These are phyloP conservation scores for Drosophila lutescens DNA, from an alignment of 2,888 invertebrate species.

Conservation along the genomic window DNA sequence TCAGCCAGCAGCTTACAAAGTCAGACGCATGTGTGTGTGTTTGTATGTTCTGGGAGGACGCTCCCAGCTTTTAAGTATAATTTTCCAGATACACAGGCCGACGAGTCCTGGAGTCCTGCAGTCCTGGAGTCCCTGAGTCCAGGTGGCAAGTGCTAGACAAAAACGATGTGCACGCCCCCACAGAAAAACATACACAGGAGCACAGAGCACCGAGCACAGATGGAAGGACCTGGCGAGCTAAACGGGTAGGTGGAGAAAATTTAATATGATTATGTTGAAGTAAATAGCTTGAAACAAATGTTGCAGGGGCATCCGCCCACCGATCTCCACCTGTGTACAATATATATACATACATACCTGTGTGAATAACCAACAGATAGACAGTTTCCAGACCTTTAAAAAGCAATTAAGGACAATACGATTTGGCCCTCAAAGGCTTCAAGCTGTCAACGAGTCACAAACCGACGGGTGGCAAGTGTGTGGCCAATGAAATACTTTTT, in stretches of 20 bases:
- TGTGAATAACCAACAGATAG: constrained; percentile 14
- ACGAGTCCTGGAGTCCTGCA: background rate
- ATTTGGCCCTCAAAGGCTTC: constrained; percentile 41
- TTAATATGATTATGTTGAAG: constrained; percentile 79
- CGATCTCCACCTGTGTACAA: constrained; percentile 7
- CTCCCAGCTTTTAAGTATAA: constrained; percentile 78
- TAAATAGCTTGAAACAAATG: constrained; percentile 80
- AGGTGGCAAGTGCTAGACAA: constrained; percentile 75
- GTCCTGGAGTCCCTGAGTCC: constrained; percentile 46
- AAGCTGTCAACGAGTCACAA: constrained; percentile 52
- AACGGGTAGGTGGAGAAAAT: constrained; percentile 75
- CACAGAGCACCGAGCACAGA: constrained; percentile 41
- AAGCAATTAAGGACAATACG: constrained; percentile 66
- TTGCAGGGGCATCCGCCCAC: constrained; percentile 60
- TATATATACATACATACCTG: background rate
- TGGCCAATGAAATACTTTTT: constrained; percentile 26
- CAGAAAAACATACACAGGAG: constrained; percentile 36
- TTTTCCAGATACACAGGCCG: constrained; percentile 47
- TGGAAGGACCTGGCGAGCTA: constrained; percentile 42
- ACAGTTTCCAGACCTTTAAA: constrained; percentile 53
- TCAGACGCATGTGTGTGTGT: constrained; percentile 57
- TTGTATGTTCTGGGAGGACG: constrained; percentile 42
- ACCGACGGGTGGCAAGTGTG: constrained; percentile 2
- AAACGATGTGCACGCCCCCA: constrained; percentile 71
- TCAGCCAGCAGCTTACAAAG: constrained; percentile 72